A percentile compares a stretch with the other conserved stretches of the same genome.
These are phyloP conservation scores for Lophius americanus DNA, from an alignment of 2,797 vertebrate species.

Conservation along the genomic window DNA sequence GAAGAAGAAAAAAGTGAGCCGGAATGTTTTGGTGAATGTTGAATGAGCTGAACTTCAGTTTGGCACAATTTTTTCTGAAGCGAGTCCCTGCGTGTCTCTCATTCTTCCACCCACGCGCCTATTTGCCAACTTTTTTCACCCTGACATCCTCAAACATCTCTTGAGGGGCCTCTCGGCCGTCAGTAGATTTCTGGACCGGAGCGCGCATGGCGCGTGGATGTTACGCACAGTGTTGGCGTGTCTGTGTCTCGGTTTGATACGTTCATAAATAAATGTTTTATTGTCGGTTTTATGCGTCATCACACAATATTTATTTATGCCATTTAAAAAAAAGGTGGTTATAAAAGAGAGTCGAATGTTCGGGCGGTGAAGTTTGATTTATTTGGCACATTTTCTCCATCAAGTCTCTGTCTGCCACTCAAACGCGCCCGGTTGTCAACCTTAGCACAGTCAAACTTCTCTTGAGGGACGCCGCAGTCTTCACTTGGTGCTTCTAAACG, in stretches of 20 bases:
- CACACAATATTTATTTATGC: too few relatives aligned
- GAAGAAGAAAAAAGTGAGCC: neutral
- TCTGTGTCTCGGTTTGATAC: conserved; percentile 39
- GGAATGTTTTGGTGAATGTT: conserved; percentile 1
- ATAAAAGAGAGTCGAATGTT: too few relatives aligned
- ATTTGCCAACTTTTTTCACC: conserved; percentile 5
- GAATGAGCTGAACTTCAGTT: neutral
- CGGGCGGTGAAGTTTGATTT: too few relatives aligned
- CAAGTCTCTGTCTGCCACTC: too few relatives aligned
- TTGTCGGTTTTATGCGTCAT: too few relatives aligned
- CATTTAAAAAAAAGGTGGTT: too few relatives aligned
- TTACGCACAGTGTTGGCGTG: conserved; percentile 41
- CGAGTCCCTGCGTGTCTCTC: neutral
- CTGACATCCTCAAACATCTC: neutral
- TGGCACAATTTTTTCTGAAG: conserved; percentile 9
- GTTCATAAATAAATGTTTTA: conserved; percentile 31
- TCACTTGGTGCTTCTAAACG: too few relatives aligned
- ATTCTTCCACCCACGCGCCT: neutral
- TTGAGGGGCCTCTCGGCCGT: neutral
- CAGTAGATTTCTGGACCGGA: conserved; percentile 1
- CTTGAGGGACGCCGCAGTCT: too few relatives aligned
- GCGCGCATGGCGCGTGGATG: conserved; percentile 33
- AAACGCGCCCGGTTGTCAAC: too few relatives aligned
- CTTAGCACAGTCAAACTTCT: too few relatives aligned
- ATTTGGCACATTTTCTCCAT: too few relatives aligned